These are phyloP conservation scores for Drosophila pullipes DNA, from an alignment of 2,888 invertebrate species.

Conservation along the genomic window DNA sequence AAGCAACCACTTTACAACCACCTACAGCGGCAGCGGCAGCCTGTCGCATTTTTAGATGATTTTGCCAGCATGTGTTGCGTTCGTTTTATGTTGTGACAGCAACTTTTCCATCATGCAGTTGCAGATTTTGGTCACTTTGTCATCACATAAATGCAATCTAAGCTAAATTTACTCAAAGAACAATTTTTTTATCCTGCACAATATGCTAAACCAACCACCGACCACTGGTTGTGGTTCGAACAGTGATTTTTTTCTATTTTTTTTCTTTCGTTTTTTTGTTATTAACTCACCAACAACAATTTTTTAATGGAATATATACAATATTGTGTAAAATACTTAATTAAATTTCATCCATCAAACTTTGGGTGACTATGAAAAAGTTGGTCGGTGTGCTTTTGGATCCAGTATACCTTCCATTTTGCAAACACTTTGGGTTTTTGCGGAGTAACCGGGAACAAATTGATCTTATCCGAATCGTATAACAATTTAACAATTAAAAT, in stretches of 20 bases:
- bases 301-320: slow-evolving; percentile 75
- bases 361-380: slow-evolving; percentile 1
- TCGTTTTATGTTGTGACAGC: slow-evolving; percentile 75
- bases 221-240: slow-evolving; percentile 15
- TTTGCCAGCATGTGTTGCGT: slow-evolving; percentile 36
- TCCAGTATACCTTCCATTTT: neutral
- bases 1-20: slow-evolving; percentile 27
- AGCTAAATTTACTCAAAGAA: slow-evolving; percentile 61
- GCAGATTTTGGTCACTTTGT: slow-evolving; percentile 72
- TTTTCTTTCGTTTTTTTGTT: slow-evolving; percentile 29
- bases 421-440: neutral
- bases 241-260: slow-evolving; percentile 39
- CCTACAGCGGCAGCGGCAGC: neutral
- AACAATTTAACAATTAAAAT: neutral
- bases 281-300: slow-evolving; percentile 41
- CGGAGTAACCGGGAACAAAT: neutral
- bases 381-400: slow-evolving; percentile 10
- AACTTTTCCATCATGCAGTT: slow-evolving; percentile 66
- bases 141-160: slow-evolving; percentile 73
- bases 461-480: neutral
- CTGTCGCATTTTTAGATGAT: slow-evolving; percentile 28
- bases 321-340: slow-evolving; percentile 60
- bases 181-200: slow-evolving; percentile 34
- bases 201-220: slow-evolving; percentile 61
- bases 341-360: slow-evolving; percentile 54